Evolutionary conservation across 2,113 vertebrate species (phyloP).

Genomic region (Leucosticte australis): DNA sequence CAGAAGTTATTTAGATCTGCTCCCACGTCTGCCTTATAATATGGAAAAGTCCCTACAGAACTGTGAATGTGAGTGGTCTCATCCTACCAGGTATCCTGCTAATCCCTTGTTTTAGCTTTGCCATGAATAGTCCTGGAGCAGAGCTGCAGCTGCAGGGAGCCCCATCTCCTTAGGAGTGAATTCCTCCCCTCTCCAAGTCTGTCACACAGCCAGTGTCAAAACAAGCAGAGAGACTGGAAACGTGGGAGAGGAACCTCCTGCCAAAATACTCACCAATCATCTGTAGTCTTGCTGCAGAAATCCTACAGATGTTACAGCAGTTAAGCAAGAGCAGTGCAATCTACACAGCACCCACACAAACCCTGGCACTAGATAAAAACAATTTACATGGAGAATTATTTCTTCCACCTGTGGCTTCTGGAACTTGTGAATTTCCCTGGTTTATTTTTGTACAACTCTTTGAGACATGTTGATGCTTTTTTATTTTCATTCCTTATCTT

Average conservation of each 20-base stretch:
- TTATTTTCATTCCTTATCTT: background rate
- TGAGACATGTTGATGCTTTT: background rate
- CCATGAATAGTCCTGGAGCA: background rate
- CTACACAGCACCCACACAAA: background rate
- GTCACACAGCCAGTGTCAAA: background rate
- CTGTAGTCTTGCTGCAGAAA: background rate
- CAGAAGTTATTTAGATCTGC: background rate
- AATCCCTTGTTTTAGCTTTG: background rate
- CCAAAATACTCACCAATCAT: background rate
- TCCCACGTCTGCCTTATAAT: background rate
- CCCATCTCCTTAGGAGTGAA: background rate
- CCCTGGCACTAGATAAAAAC: background rate
- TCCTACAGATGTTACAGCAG: conserved; percentile 1
- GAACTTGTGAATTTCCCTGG: background rate
- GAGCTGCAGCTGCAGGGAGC: background rate
- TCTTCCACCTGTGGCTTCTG: background rate
- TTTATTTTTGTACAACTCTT: background rate
- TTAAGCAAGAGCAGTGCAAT: background rate
- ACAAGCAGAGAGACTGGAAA: background rate
- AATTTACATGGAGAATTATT: background rate
- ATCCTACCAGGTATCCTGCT: background rate
- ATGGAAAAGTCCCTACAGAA: background rate
- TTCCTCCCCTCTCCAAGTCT: background rate
- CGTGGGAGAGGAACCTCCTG: background rate
- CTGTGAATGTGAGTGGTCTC: background rate